phyloP scores from a whole-genome alignment of 2,113 vertebrate species.

The Plecturocebus donacophilus region DNA sequence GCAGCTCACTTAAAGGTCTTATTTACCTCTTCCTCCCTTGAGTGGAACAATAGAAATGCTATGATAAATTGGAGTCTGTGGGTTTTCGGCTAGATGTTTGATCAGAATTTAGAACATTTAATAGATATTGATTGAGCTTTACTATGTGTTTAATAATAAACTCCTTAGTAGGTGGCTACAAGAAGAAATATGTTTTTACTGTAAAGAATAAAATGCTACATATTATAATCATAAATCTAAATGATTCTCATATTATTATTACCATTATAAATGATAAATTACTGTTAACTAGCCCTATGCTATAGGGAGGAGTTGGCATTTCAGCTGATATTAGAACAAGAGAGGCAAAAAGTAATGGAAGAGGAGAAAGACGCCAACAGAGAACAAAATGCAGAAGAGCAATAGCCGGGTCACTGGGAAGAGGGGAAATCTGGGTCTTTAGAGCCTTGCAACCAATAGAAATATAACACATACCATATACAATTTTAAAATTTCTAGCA shows the following conservation, averaged over 20 bases:
- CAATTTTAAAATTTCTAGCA: not conserved
- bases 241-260: too few species aligned
- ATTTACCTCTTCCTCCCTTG: not conserved
- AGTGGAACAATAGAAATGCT: not conserved
- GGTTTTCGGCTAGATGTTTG: conserved; percentile 10
- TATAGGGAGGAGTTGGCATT: conserved; percentile 28
- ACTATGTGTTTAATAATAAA: conserved; percentile 33
- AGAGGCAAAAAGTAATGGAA: conserved; percentile 12
- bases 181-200: not conserved
- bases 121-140: not conserved
- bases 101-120: conserved; percentile 40
- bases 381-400: not conserved
- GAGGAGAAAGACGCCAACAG: not conserved
- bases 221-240: not conserved
- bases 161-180: too few species aligned
- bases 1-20: not conserved
- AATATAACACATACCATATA: not conserved
- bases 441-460: not conserved
- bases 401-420: not conserved
- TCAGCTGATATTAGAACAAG: conserved; percentile 33
- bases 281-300: not conserved
- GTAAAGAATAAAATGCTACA: not conserved
- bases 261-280: conserved; percentile 48
- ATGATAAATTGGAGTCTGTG: conserved; percentile 22
- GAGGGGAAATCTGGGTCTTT: not conserved